Evolutionary conservation across 1,140 invertebrate species (phyloP).

Genomic region (Calliopsis andreniformis): DNA sequence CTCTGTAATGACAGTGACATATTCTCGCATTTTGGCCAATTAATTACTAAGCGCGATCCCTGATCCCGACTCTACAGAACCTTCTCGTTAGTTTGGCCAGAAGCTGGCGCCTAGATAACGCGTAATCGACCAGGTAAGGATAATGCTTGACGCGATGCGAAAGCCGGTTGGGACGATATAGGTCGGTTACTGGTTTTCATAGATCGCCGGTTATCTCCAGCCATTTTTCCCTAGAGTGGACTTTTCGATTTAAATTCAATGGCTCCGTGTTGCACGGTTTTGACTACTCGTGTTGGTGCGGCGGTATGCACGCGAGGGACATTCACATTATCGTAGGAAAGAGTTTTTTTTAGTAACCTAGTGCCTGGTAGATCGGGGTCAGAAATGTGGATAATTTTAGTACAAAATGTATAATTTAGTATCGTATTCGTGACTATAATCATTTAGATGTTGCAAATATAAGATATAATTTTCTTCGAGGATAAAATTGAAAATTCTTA

Average conservation of each 20-base stretch:
- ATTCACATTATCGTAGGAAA: too few species aligned
- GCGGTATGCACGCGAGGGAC: conserved; percentile 14
- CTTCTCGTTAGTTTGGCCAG: conserved; percentile 51
- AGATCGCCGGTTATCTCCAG: conserved; percentile 27
- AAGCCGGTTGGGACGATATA: background rate
- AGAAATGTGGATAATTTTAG: too few species aligned
- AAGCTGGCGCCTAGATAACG: too few species aligned
- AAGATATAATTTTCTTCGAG: too few species aligned
- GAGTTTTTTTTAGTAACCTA: too few species aligned
- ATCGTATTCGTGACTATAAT: too few species aligned
- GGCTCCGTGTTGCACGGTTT: conserved; percentile 36
- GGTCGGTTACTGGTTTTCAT: background rate
- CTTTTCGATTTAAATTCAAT: conserved; percentile 49
- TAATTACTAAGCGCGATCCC: conserved; percentile 75
- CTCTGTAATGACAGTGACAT: conserved; percentile 76
- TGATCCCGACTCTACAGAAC: conserved; percentile 75
- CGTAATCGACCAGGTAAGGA: background rate
- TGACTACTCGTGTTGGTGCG: background rate
- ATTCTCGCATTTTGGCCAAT: conserved; percentile 76
- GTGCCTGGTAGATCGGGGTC: too few species aligned
- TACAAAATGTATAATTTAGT: too few species aligned
- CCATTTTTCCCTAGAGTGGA: conserved; percentile 32
- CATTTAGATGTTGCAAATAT: too few species aligned
- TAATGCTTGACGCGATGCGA: background rate
- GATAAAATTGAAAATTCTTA: too few species aligned